A percentile compares a stretch with the other conserved stretches of the same genome.
Evolutionary conservation across 2,797 vertebrate genomes (phyloP).

Genomic region (Amphiprion clarkii): DNA sequence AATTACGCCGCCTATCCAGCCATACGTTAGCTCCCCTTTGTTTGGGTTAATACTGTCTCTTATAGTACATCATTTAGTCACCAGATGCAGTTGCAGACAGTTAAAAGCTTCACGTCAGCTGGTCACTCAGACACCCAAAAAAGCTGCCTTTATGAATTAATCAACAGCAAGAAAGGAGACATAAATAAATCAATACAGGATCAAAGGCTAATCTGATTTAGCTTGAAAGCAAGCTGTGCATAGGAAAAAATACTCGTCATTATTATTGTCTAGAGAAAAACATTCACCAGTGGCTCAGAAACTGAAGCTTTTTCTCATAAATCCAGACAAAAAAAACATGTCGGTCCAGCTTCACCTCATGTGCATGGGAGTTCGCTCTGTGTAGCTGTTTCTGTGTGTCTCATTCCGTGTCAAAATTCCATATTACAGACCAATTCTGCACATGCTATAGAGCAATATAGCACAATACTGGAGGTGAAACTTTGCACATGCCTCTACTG

Average conservation of each 20-base stretch:
- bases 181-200: constrained; percentile 21
- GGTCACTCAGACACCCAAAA: constrained; percentile 1
- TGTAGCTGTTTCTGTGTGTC: neutral
- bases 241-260: constrained; percentile 21
- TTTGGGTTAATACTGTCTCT: neutral
- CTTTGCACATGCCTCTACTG: too few species aligned
- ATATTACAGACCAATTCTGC: neutral
- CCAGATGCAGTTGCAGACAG: neutral
- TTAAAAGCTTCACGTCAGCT: constrained; percentile 27
- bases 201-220: constrained; percentile 41
- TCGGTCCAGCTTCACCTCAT: neutral
- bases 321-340: neutral
- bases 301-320: constrained; percentile 1
- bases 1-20: neutral
- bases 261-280: constrained; percentile 49
- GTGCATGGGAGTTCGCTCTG: neutral
- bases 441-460: too few species aligned
- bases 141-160: constrained; percentile 22
- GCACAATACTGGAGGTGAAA: too few species aligned
- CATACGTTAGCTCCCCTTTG: neutral
- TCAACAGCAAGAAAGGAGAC: constrained; percentile 6
- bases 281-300: constrained; percentile 15
- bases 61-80: neutral
- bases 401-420: neutral
- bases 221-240: constrained; percentile 30